phyloP scores from a whole-genome alignment of 2,888 invertebrate species.

The Drosophila neotestacea region DNA sequence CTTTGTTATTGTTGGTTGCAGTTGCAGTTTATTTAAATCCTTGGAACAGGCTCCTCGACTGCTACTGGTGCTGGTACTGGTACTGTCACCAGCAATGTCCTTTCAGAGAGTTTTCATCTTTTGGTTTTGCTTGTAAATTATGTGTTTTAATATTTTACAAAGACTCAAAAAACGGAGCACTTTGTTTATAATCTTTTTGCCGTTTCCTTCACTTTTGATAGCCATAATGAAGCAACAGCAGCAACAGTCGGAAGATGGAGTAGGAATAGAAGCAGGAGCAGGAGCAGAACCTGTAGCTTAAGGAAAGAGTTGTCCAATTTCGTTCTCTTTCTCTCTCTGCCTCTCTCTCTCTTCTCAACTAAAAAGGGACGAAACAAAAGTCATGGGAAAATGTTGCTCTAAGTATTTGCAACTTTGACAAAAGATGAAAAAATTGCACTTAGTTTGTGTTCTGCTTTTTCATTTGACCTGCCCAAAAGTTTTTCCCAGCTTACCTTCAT shows the following conservation, averaged over 20 bases:
- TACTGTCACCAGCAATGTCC: conserved; percentile 49
- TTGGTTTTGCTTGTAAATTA: conserved; percentile 65
- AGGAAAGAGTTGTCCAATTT: background rate
- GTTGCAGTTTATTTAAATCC: conserved; percentile 61
- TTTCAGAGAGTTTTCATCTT: conserved; percentile 18
- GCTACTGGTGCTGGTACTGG: background rate
- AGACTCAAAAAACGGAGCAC: conserved; percentile 73
- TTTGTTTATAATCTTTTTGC: conserved; percentile 72
- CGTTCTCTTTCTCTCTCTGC: background rate
- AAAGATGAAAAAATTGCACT: conserved; percentile 10
- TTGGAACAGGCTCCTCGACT: background rate
- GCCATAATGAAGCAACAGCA: conserved; percentile 56
- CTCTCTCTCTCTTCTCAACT: background rate
- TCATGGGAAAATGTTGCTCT: conserved; percentile 24
- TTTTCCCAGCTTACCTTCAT: background rate
- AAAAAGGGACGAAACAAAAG: conserved; percentile 29
- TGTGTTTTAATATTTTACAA: conserved; percentile 78
- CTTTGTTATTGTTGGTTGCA: conserved; percentile 66
- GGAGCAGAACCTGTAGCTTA: background rate
- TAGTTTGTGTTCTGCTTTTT: conserved; percentile 5
- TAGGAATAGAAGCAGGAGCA: background rate
- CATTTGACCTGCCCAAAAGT: conserved; percentile 2
- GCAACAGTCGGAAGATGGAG: conserved; percentile 9
- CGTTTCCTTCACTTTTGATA: conserved; percentile 34
- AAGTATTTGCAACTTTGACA: conserved; percentile 17